Evolutionary conservation across 2,888 invertebrate genomes (phyloP).

Genomic region (Cephus pulcher): DNA sequence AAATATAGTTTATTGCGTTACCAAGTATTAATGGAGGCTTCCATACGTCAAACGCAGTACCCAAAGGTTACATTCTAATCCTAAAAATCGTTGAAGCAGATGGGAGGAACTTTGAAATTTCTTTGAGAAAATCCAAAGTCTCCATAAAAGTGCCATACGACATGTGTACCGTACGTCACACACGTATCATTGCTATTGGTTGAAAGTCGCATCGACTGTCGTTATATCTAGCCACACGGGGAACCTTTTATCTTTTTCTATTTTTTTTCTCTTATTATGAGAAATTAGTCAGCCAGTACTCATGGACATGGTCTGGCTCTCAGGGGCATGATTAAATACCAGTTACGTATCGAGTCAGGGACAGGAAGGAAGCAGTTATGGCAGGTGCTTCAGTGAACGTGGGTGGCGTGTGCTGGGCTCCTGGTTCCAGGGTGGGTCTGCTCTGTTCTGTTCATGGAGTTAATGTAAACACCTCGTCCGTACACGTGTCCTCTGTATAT

Average conservation of each 20-base stretch:
- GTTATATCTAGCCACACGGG: background rate
- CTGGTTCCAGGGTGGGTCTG: conserved; percentile 1
- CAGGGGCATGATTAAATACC: conserved; percentile 3
- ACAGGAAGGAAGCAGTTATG: conserved; percentile 39
- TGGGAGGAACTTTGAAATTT: background rate
- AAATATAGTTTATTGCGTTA: conserved; percentile 67
- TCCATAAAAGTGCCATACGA: background rate
- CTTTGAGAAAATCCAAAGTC: background rate
- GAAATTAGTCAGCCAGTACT: background rate
- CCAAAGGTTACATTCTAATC: background rate
- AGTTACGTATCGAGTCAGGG: conserved; percentile 32
- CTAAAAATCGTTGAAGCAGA: background rate
- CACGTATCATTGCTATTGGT: background rate
- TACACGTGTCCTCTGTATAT: conserved; percentile 49
- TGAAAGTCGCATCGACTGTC: background rate
- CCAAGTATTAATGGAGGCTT: conserved; percentile 63
- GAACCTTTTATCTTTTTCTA: background rate
- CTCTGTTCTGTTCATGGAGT: background rate
- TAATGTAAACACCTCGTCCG: conserved; percentile 47
- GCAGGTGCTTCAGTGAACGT: conserved; percentile 38
- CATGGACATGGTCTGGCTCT: background rate
- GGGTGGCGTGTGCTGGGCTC: conserved; percentile 30
- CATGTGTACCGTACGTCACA: background rate
- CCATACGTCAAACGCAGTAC: conserved; percentile 44
- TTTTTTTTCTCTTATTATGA: background rate